Evolutionary conservation across 2,797 vertebrate genomes (phyloP), one percentile per base, ranked within the genome.

Genomic region (Eospalax fontanierii): DNA sequence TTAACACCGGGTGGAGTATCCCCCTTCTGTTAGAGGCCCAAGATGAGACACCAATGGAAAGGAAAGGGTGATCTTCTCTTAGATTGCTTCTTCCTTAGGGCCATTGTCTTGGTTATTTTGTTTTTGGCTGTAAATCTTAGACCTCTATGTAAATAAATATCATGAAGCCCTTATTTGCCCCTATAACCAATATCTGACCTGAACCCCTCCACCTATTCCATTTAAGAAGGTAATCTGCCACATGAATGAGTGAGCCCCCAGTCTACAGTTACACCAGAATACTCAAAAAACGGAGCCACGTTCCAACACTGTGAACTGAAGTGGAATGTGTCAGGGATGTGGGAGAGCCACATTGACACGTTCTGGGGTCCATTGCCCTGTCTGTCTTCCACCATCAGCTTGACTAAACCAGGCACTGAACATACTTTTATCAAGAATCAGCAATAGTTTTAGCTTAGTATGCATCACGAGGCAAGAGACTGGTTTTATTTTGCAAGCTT

Each of bases 401-500:
- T 68, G 66, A 59, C 86, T 81, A 74, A 63, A 90, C 71, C 38
- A 21, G 26, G 12, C 46, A 8, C 1, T 46, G 76, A 81, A 7
- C 54, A 3, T 68, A 10, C 57, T 73, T 89, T 94, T 89, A 87
- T 90, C 74, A 93, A 89, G 59, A 91, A n/a, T 78, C 81, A 86
- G 80, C 95, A 54, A 43, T 54, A 12, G 46, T 11, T 46, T 82
- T 28, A 94, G 63, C 28, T 88, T 78, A 80, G 81, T 61, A 63
- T 73, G 71, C 4, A 87, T 40, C 8, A 0, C 78, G 35, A 89
- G 74, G 74, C 68, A 91, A 66, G 86, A 68, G 26, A 35, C 18
- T 38, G 66, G 54, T 7, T 57, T 63, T 38, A 63, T 85, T 95
- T 87, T 92, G 19, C 46, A 90, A 78, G 59, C 65, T 90, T 84